Evolutionary conservation across 2,113 vertebrate genomes (phyloP).

Genomic region (Mionectes macconnelli): DNA sequence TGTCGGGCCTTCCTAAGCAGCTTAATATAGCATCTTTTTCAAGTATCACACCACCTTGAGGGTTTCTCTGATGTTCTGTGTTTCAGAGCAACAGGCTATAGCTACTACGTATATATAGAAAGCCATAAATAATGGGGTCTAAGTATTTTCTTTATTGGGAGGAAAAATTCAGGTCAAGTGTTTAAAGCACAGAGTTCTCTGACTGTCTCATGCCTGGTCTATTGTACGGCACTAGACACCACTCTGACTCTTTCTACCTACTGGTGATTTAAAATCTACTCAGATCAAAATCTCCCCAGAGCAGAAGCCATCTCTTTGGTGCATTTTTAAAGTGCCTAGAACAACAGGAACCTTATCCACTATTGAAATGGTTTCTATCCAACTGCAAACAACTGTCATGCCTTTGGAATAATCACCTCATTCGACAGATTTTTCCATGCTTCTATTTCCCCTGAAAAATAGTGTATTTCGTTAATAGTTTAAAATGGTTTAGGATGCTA

Average conservation of each 20-base stretch:
- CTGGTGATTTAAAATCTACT: background rate
- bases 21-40: background rate
- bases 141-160: background rate
- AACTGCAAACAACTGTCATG: background rate
- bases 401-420: background rate
- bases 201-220: background rate
- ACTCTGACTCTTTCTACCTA: background rate
- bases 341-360: background rate
- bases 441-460: background rate
- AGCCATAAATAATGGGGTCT: background rate
- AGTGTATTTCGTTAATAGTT: background rate
- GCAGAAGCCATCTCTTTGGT: background rate
- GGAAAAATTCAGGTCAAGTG: background rate
- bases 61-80: background rate
- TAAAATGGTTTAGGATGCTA: background rate
- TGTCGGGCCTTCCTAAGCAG: background rate
- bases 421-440: background rate
- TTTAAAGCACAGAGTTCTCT: background rate
- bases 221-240: background rate
- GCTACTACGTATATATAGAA: background rate
- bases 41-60: background rate
- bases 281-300: background rate
- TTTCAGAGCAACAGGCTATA: background rate
- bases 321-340: background rate
- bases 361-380: background rate